Evolutionary conservation across 2,113 vertebrate species (phyloP), one percentile per base, ranked within the genome.

Genomic region (Gallinago jamesoni): DNA sequence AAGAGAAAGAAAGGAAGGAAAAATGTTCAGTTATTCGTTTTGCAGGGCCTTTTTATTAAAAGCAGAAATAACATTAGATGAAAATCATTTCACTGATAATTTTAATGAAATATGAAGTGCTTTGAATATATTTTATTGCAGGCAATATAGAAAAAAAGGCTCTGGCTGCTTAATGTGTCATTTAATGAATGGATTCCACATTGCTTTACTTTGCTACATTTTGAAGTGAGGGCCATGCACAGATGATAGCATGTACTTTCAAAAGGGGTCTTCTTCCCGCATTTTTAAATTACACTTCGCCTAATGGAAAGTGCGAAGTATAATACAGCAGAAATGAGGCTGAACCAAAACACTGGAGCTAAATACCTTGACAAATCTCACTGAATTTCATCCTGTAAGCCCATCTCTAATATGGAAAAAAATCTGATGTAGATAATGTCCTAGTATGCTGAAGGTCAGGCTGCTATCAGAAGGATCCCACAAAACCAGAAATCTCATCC

Each of bases 31-130:
- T 97, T 97, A 96, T 94, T 97, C 95, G 50, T 95, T 97, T 96
- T 94, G 52, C 77, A 96, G 91, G 93, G 79, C 66, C 89, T 97
- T 97, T 97, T 97, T 98, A 97, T 97, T 98, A 97, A 97, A 96
- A 97, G 87, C 92, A 97, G 94, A 97, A 97, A 97, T 98, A 96
- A 96, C 95, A 97, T 97, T 95, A 94, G 97, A 93, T 97, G 97
- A 95, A 98, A 98, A 97, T 97, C 84, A 96, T 95, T 98, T 97
- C 50, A 4, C 92, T 96, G 96, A 96, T 96, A 97, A 97, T 98
- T 97, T 97, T 83, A 97, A 97, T 98, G 95, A 98, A 98, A 97
- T 97, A 95, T 95, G 97, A 94, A 97, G 87, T 95, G 66, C 76
- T 94, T 95, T 96, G 91, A 97, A 89, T 97, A 96, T 95, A 96